Evolutionary conservation across 2,797 vertebrate genomes (phyloP).

Genomic region (Lepilemur septentrionalis): DNA sequence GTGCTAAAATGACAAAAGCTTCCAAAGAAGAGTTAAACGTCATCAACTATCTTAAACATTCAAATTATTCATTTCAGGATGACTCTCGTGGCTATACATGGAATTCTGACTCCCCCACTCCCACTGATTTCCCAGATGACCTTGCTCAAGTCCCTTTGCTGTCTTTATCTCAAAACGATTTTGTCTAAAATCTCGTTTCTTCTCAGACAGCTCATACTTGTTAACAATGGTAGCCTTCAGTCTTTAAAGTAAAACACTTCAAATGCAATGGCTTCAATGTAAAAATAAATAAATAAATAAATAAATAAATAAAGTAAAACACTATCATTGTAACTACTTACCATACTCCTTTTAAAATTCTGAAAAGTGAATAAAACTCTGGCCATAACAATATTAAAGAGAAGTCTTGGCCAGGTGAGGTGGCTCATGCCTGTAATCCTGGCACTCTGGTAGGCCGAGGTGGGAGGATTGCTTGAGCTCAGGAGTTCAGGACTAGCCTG

Average conservation of each 20-base stretch:
- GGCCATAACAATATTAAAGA: neutral
- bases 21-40: constrained; percentile 20
- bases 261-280: too few species aligned
- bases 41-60: constrained; percentile 30
- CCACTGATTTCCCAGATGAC: neutral
- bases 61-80: constrained; percentile 28
- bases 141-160: neutral
- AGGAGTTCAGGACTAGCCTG: too few species aligned
- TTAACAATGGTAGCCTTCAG: neutral
- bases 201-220: neutral
- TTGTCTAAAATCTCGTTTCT: neutral
- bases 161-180: constrained; percentile 27
- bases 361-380: constrained; percentile 1
- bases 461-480: too few species aligned
- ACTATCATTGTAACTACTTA: neutral
- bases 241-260: constrained; percentile 32
- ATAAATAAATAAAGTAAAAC: constrained; percentile 44
- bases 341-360: neutral
- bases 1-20: constrained; percentile 24
- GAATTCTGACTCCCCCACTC: neutral
- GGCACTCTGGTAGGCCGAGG: too few species aligned
- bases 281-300: too few species aligned
- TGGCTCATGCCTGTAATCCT: too few species aligned
- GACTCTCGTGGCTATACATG: neutral
- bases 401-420: neutral